Conservation (phyloP, 2,888 invertebrate species). For the Cryptophagus acutangulus region DNA sequence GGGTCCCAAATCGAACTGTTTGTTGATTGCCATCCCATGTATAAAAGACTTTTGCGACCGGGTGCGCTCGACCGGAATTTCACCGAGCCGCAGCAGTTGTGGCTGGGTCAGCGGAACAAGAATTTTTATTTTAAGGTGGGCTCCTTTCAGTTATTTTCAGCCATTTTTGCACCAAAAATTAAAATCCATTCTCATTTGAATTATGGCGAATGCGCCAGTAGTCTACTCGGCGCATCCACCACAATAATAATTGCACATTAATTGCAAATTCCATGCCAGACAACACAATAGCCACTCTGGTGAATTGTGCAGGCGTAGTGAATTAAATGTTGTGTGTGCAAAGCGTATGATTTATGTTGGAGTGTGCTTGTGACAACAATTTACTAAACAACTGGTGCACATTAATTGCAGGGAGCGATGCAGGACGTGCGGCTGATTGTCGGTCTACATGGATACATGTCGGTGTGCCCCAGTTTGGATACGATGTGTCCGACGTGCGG, state of each 20-base stretch:
- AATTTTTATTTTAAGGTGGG: slow-evolving; percentile 83
- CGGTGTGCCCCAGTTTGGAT: slow-evolving; percentile 81
- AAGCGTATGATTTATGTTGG: no score
- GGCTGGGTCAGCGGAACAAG: slow-evolving; percentile 84
- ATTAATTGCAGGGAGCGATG: slow-evolving; percentile 76
- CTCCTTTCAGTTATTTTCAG: slow-evolving; percentile 7
- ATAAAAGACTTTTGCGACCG: slow-evolving; percentile 69
- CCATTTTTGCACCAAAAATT: no score
- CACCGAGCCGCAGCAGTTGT: slow-evolving; percentile 69
- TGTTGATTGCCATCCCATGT: slow-evolving; percentile 82
- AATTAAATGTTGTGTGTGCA: no score
- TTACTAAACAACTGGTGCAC: no score
- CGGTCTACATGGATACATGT: slow-evolving; percentile 79
- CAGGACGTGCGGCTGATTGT: slow-evolving; percentile 83
- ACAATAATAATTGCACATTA: no score
- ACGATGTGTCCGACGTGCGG: slow-evolving; percentile 88
- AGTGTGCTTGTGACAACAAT: no score
- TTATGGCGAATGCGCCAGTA: no score
- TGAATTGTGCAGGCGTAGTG: no score
- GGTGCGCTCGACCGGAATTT: slow-evolving; percentile 72
- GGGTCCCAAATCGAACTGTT: slow-evolving; percentile 78
- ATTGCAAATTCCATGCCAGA: no score
- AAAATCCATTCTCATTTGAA: no score
- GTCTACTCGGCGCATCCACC: no score
- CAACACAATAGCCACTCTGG: no score